Percentiles rank a stretch among this genome's conserved stretches.
These are phyloP conservation scores for Mionectes macconnelli DNA, from an alignment of 2,113 vertebrate genomes.

Conservation along the genomic window DNA sequence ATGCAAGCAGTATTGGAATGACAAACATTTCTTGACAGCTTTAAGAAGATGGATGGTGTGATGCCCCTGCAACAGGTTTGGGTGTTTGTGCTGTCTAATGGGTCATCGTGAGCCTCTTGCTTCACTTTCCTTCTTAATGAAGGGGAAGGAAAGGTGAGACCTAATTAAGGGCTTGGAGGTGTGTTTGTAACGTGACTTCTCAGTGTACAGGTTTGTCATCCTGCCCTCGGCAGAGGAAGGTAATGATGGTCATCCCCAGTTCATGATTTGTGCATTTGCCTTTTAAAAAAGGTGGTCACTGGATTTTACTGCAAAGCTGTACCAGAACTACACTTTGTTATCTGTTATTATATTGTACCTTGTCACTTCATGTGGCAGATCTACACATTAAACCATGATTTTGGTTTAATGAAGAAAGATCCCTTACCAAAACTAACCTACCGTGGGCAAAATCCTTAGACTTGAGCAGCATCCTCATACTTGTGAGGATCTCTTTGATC, in stretches of 20 bases:
- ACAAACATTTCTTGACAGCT: conserved; percentile 70
- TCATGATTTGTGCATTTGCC: background rate
- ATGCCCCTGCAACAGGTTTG: conserved; percentile 30
- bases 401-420: background rate
- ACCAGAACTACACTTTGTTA: background rate
- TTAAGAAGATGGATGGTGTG: conserved; percentile 64
- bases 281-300: background rate
- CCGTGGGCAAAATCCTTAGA: background rate
- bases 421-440: background rate
- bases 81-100: conserved; percentile 55
- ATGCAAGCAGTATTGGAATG: conserved; percentile 55
- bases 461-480: background rate
- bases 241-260: background rate
- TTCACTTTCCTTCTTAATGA: conserved; percentile 1
- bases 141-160: conserved; percentile 13
- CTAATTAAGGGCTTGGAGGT: background rate
- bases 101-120: background rate
- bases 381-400: background rate
- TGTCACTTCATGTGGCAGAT: background rate
- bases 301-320: background rate
- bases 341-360: background rate
- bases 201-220: background rate
- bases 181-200: background rate
- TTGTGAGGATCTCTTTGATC: background rate
- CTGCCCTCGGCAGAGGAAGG: background rate